Base-by-base conservation (phyloP, 2,888 invertebrate genomes). In the Calliphora vomitoria region DNA sequence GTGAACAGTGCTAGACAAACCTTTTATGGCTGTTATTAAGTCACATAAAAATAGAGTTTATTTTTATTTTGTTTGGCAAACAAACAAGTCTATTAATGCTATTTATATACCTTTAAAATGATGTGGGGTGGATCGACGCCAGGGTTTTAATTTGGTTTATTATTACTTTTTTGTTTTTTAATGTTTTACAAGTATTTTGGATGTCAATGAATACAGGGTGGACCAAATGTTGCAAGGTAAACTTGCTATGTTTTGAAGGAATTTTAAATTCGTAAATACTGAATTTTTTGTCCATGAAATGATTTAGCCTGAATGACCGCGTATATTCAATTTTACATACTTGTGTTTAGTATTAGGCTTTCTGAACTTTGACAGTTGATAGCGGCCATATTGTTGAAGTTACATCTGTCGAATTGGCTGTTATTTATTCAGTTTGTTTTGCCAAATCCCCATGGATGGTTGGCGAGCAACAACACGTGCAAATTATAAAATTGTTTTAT, bases 11-110 rank as follows among this genome's bases (percentile, higher is more conserved):
- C 47, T 62, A 78, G 72, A 75, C 58, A 69, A 79, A 79, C 82
- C 64, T 87, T 82, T 85, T 82, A 58, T 81, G 47, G 81, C 15
- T 60, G 66, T 60, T 66, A 78, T 72, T 72, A 76, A 68, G 72
- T 68, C 66, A 72, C 41, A 69, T 68, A 25, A 69, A 78, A 79
- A 44, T 25, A 20, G 13, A 31, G 18, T 47, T 35, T 38, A 64
- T 35, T 66, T 72, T 64, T 78, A 41, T 41, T 25, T 25, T 20
- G 20, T 47, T 80, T 76, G 76, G 62, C 71, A 79, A 25, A 25
- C 15, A 4, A 55, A 76, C 8, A 76, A 62, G 31, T 53, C 25
- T 68, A 72, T 75, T 75, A 68, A 50, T 68, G 15, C 10, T 55
- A 55, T 55, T 13, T 13, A 13, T 47, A 13, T 13, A 58, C 18